Conservation (phyloP, 2,113 vertebrate species). For the Rana temporaria region DNA sequence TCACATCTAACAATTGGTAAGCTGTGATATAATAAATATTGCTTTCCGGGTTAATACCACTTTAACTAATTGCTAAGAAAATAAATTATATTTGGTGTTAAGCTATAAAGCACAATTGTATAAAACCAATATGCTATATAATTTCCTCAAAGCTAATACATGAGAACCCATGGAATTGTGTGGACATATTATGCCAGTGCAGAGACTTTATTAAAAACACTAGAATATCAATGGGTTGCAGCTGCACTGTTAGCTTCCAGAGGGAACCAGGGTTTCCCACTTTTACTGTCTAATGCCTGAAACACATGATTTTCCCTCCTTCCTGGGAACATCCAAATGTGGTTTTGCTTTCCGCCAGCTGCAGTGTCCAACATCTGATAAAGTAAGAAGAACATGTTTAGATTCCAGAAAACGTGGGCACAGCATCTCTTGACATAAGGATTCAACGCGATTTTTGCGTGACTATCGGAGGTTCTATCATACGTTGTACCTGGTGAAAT, state of each 20-base stretch:
- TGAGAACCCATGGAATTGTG: neutral
- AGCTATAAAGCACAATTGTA: neutral
- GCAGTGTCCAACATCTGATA: slow-evolving; percentile 39
- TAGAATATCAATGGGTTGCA: neutral
- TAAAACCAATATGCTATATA: no score
- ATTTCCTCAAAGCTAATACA: neutral
- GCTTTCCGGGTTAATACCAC: no score
- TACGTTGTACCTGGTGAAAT: neutral
- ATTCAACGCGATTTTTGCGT: neutral
- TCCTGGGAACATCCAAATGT: slow-evolving; percentile 32
- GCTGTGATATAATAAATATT: no score
- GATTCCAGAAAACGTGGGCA: neutral
- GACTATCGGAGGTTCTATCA: neutral
- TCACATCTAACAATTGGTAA: no score
- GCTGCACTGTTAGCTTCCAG: neutral
- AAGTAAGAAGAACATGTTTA: slow-evolving; percentile 25
- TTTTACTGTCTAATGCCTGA: slow-evolving; percentile 9
- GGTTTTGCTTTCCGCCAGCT: slow-evolving; percentile 22
- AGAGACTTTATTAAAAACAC: slow-evolving; percentile 3
- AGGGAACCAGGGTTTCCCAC: slow-evolving; percentile 23
- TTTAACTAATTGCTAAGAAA: neutral
- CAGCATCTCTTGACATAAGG: slow-evolving; percentile 18
- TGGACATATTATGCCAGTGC: neutral
- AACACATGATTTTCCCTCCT: neutral
- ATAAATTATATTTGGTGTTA: neutral